Conservation (phyloP, 2,797 vertebrate species). For the Prunella strophiata region DNA sequence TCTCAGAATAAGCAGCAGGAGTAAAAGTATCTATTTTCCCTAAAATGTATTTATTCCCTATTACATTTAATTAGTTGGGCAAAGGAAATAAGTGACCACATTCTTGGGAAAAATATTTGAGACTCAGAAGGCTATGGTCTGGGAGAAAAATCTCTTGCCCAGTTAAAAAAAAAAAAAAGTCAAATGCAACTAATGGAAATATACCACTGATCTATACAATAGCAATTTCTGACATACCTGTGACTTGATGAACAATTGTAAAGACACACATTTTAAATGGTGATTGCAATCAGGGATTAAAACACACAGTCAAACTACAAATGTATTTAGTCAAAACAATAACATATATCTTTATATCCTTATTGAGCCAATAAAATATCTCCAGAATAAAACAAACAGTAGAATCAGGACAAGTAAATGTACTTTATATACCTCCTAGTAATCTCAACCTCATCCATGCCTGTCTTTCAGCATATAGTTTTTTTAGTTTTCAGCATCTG, state of each 20-base stretch:
- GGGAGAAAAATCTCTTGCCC: not conserved
- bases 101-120: not conserved
- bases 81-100: not conserved
- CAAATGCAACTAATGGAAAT: not conserved
- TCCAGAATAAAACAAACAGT: not conserved
- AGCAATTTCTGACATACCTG: not conserved
- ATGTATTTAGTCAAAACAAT: not conserved
- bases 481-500: not conserved
- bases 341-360: not conserved
- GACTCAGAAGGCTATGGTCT: not conserved
- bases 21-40: not conserved
- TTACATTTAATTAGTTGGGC: not conserved
- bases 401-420: not conserved
- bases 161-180: not conserved
- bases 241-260: not conserved
- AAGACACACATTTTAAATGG: not conserved
- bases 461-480: not conserved
- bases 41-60: not conserved
- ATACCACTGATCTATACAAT: fast-evolving
- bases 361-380: not conserved
- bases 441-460: not conserved
- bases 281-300: not conserved
- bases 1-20: not conserved
- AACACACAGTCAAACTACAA: not conserved
- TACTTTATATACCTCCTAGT: not conserved